Conservation (phyloP, 1,140 invertebrate genomes). For the Plectrocnemia conspersa region DNA sequence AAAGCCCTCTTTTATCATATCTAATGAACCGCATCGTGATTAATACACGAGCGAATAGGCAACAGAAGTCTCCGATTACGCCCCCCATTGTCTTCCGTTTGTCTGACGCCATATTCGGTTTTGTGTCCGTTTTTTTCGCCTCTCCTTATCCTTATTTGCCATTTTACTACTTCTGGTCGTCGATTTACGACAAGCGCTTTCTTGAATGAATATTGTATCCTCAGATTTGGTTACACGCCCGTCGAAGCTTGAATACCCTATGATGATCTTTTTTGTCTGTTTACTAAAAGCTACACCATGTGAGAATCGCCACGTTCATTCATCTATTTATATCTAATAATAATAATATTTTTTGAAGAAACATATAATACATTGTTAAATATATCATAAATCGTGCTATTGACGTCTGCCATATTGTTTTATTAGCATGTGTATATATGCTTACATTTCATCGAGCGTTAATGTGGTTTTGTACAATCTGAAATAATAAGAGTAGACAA, state of each 20-base stretch:
- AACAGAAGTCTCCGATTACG: slow-evolving; percentile 20
- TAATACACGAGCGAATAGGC: slow-evolving; percentile 16
- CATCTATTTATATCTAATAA: too few relatives aligned
- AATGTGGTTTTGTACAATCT: too few relatives aligned
- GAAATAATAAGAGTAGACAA: too few relatives aligned
- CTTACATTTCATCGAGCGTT: too few relatives aligned
- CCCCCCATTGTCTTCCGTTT: slow-evolving; percentile 12
- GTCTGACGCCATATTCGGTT: background rate
- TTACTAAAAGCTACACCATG: too few relatives aligned
- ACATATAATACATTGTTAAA: too few relatives aligned
- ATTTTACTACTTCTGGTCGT: background rate
- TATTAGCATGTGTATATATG: too few relatives aligned
- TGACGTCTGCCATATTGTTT: too few relatives aligned
- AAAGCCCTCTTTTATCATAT: slow-evolving; percentile 1
- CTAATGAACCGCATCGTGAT: slow-evolving; percentile 19
- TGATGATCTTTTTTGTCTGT: too few relatives aligned
- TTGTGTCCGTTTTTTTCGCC: background rate
- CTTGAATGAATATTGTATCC: slow-evolving; percentile 10
- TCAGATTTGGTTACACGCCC: slow-evolving; percentile 14
- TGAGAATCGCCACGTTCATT: too few relatives aligned
- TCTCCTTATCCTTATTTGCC: background rate
- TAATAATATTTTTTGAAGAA: too few relatives aligned
- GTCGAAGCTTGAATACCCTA: background rate
- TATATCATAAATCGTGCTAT: too few relatives aligned
- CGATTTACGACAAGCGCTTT: slow-evolving; percentile 8